Evolutionary conservation across 2,888 invertebrate species (phyloP), one percentile per base, ranked within the genome.

Genomic region (Cantharis rustica): DNA sequence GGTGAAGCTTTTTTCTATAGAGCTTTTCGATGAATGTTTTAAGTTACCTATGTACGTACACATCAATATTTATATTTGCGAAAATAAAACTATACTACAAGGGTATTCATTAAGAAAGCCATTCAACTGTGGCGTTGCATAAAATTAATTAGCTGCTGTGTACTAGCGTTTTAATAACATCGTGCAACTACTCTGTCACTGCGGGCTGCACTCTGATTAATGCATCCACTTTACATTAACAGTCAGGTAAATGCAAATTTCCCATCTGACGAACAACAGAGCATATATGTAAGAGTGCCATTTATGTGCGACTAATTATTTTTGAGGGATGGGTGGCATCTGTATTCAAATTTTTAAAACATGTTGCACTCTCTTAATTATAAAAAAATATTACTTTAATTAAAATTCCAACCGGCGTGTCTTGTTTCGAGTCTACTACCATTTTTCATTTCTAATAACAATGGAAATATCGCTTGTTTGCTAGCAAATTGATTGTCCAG

Each of bases 51-150:
- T 31, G 13, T 31, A 47, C 47, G 7, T n/a, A n/a, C n/a, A n/a
- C 47, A 47, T 47, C 47, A 47, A 47, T 47, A 47, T 66, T n/a
- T 17, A 66, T 63, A 66, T 17, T 20, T 66, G 17, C 13, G 64
- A 84, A 84, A 84, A 83, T 84, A 84, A 83, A 23, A 23, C n/a
- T 66, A 17, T 10, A 64, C 64, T 66, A 66, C 64, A 66, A 66
- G 86, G 84, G 82, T 84, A 86, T 87, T 87, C 87, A 87, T 87
- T 87, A 87, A 84, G 85, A 86, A 84, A 86, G 85, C 87, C 85
- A 85, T 87, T 88, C 87, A 86, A 87, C 87, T 87, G 87, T 87
- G 87, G 86, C 86, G 86, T 87, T 88, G 88, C 87, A 88, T 87
- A 88, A 88, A 88, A 88, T 88, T 88, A 88, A 88, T 88, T 88